Evolutionary conservation across 30 jellyfish, hydroid and myxozoan genomes (phyloP).

Genomic region (Turritopsis dohrnii): DNA sequence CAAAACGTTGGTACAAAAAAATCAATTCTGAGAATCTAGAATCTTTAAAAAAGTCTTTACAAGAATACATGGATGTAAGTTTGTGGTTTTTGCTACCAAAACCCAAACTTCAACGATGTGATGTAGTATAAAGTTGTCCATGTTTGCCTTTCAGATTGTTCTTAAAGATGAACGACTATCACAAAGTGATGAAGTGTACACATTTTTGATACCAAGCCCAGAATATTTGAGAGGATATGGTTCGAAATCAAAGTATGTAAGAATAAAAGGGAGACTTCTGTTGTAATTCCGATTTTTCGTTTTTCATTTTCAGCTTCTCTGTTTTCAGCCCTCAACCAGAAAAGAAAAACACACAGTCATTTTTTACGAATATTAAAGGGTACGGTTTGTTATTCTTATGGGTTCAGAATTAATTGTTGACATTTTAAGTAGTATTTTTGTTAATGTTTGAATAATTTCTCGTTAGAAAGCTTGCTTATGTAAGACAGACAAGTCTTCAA

Average conservation of each 20-base stretch:
- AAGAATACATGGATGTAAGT: slow-evolving; percentile 75
- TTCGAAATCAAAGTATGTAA: slow-evolving; percentile 9
- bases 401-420: neutral
- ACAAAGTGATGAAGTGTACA: slow-evolving; percentile 86
- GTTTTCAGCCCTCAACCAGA: slow-evolving; percentile 28
- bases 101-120: too few relatives aligned
- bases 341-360: slow-evolving; percentile 51
- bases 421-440: neutral
- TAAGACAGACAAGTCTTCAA: too few relatives aligned
- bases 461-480: neutral
- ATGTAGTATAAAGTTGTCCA: neutral
- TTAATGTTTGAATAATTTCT: too few relatives aligned
- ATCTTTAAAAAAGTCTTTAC: slow-evolving; percentile 51
- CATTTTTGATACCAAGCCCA: slow-evolving; percentile 92
- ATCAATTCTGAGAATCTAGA: slow-evolving; percentile 66
- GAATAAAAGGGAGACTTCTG: neutral
- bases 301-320: neutral
- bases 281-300: neutral
- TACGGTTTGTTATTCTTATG: neutral
- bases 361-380: slow-evolving; percentile 71
- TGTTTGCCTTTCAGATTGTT: slow-evolving; percentile 41
- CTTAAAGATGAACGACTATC: slow-evolving; percentile 71
- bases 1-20: slow-evolving; percentile 66
- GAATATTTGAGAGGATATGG: slow-evolving; percentile 71
- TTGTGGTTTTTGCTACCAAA: neutral